Evolutionary conservation across 2,797 vertebrate genomes (phyloP).

Genomic region (Falco rusticolus): DNA sequence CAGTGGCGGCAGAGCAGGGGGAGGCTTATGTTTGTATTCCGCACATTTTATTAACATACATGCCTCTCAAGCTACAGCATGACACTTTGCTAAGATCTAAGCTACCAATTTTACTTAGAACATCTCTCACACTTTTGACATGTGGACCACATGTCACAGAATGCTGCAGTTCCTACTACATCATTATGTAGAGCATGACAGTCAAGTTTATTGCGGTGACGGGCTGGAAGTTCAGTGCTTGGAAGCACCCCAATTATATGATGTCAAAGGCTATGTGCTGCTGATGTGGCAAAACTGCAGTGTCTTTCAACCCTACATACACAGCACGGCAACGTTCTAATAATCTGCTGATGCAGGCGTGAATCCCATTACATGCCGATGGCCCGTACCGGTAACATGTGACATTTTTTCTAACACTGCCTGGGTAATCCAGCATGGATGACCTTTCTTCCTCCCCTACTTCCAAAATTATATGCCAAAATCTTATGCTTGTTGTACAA

Average conservation of each 20-base stretch:
- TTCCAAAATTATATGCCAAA: not conserved
- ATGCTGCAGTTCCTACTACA: not conserved
- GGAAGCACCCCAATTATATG: constrained; percentile 54
- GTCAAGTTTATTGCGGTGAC: not conserved
- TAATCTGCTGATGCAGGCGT: constrained; percentile 22
- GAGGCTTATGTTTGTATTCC: not conserved
- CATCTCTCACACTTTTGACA: not conserved
- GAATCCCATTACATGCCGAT: not conserved
- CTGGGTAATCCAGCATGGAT: not conserved
- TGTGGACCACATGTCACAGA: not conserved
- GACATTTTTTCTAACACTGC: not conserved
- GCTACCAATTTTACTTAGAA: not conserved
- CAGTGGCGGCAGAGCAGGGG: not conserved
- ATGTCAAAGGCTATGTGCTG: constrained; percentile 52
- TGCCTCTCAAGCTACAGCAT: not conserved
- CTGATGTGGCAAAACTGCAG: constrained; percentile 49
- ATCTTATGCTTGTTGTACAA: accelerated
- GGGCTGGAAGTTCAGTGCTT: constrained; percentile 19
- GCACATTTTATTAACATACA: not conserved
- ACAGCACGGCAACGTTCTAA: constrained; percentile 3
- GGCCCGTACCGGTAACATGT: not conserved
- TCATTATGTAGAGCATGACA: not conserved
- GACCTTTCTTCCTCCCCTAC: not conserved
- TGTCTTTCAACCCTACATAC: constrained; percentile 22
- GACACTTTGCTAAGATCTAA: not conserved